phyloP scores from a whole-genome alignment of 2,888 invertebrate genomes.

The Dioctria linearis region DNA sequence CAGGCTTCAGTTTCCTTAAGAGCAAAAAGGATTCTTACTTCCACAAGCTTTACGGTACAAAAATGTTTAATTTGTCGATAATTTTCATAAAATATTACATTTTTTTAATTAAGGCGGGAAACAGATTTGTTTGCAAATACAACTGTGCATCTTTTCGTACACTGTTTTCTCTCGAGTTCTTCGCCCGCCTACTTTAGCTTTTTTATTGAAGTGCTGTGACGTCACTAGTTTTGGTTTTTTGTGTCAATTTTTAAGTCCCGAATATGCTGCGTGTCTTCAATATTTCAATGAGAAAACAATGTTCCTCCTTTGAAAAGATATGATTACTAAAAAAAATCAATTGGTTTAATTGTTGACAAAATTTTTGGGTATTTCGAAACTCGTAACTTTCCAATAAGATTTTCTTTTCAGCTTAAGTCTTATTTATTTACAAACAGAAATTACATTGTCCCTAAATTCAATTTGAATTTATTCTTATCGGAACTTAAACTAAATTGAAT shows the following conservation, averaged over 20 bases:
- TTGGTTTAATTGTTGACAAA: no score
- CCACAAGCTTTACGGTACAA: neutral
- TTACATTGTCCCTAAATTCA: no score
- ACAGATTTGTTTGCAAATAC: conserved; percentile 59
- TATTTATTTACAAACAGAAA: no score
- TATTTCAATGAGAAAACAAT: no score
- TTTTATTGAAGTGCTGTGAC: conserved; percentile 39
- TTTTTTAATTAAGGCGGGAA: conserved; percentile 57
- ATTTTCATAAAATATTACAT: neutral
- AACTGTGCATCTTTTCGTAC: conserved; percentile 49
- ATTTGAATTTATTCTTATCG: no score
- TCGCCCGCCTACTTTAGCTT: conserved; percentile 41
- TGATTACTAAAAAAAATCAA: no score
- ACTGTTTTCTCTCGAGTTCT: conserved; percentile 43
- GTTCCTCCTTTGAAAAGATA: no score
- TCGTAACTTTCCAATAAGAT: no score
- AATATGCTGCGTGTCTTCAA: conserved; percentile 14
- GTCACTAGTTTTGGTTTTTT: conserved; percentile 50
- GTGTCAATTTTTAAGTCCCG: conserved; percentile 34
- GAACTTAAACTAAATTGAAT: no score
- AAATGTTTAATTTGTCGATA: neutral
- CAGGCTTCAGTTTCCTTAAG: conserved; percentile 39
- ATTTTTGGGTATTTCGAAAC: no score
- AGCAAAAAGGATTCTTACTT: conserved; percentile 27
- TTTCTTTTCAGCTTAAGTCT: no score